Base-by-base conservation (phyloP, 2,888 invertebrate species). In the Byasa hedistus region DNA sequence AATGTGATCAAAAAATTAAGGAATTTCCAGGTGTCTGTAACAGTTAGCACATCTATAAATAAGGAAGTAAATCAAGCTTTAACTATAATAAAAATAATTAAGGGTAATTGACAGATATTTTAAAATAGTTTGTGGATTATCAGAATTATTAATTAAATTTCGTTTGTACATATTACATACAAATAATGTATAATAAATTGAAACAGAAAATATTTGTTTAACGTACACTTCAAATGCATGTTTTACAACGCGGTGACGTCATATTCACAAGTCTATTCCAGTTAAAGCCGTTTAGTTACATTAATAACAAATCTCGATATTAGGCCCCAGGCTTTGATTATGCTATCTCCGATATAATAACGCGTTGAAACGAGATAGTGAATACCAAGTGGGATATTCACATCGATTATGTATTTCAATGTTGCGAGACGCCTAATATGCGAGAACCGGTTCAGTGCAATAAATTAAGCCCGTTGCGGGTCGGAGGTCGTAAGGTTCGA, bases 361-460 rank as follows among this genome's bases (percentile, higher is more conserved):
- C 57, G 36, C 39, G 27, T 66, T 36, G 57, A 67, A 70, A 60
- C 54, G 62, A 63, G 65, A 69, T n/a, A 59, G 56, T 62, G 36
- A 63, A 65, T 22, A 36, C 24, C 44, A 24, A n/a, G 51, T 61
- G 68, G 68, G 69, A 72, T 72, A 70, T 72, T 72, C 72, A 69
- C 69, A 73, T 73, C 71, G 66, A 71, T 71, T 74, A 71, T 72
- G 67, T 71, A 73, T 71, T 72, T 72, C 27, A 21, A 65, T 70
- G 66, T 69, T 69, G 72, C 73, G 22, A 66, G 68, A 70, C 67
- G 70, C 68, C 76, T 78, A 77, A 79, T 81, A 75, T 75, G 73
- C 74, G 71, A 68, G 71, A 80, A 83, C 84, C 80, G 80, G 83
- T 84, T 81, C 69, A 75, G 69, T 75, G 82, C 77, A 79, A 80